Conservation (phyloP, 2,888 invertebrate species). For the Sipha maydis region DNA sequence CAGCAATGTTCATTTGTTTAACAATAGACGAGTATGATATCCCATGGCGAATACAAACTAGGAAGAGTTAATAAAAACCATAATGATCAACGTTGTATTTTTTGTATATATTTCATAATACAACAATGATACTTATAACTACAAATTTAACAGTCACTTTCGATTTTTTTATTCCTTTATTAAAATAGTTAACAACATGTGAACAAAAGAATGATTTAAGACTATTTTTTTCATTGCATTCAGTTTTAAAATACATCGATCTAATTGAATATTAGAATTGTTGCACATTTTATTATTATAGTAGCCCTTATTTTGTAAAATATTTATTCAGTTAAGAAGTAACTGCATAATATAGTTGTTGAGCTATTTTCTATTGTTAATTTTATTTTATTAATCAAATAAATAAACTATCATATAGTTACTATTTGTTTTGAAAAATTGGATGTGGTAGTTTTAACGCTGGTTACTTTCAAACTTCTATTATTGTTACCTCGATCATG, state of each 20-base stretch:
- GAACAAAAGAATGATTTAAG: constrained; percentile 21
- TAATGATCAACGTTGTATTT: constrained; percentile 31
- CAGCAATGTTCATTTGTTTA: constrained; percentile 33
- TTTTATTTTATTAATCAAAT: not conserved
- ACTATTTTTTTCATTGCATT: not conserved
- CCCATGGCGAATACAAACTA: constrained; percentile 40
- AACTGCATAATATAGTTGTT: too few species aligned
- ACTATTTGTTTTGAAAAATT: too few species aligned
- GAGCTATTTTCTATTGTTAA: not conserved
- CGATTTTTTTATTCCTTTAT: constrained; percentile 28
- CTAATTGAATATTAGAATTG: constrained; percentile 5
- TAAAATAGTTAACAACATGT: not conserved
- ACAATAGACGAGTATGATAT: constrained; percentile 4
- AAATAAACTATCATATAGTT: not conserved
- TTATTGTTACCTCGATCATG: too few species aligned
- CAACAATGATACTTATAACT: constrained; percentile 18
- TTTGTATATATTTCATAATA: constrained; percentile 36
- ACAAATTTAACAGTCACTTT: constrained; percentile 16
- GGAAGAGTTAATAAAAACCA: constrained; percentile 47
- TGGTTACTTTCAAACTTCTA: too few species aligned
- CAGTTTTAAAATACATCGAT: not conserved
- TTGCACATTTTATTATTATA: not conserved
- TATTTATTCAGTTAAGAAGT: too few species aligned
- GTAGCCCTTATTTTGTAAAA: not conserved
- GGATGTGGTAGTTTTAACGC: too few species aligned